phyloP scores from a whole-genome alignment of 2,797 vertebrate species.

The Poecilia gillii region DNA sequence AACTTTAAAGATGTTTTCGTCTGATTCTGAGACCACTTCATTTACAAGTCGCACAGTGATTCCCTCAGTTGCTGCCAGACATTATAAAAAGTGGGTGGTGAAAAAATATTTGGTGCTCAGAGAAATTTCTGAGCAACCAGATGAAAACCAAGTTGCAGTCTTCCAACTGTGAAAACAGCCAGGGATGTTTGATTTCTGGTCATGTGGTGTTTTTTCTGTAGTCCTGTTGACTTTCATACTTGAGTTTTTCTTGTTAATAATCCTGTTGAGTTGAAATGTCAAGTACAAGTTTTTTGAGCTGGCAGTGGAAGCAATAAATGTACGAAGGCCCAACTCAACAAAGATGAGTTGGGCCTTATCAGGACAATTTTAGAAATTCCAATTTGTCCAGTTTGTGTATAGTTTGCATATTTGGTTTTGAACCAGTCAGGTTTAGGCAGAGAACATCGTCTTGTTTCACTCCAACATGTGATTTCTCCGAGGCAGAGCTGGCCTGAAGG shows the following conservation, averaged over 20 bases:
- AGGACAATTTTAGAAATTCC: background rate
- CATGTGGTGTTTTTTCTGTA: background rate
- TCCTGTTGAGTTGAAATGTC: background rate
- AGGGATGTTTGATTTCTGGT: background rate
- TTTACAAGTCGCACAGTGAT: background rate
- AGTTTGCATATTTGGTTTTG: background rate
- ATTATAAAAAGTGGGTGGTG: background rate
- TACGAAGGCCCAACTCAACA: background rate
- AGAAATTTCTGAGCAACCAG: background rate
- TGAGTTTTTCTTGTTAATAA: background rate
- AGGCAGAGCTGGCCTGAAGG: conserved; percentile 89
- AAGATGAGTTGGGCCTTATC: background rate
- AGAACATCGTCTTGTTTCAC: background rate
- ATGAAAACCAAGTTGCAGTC: background rate
- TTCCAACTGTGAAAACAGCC: background rate
- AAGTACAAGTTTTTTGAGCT: background rate
- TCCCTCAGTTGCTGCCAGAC: background rate
- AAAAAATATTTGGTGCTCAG: background rate
- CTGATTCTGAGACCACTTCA: background rate
- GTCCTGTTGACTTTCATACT: background rate
- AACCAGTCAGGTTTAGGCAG: background rate
- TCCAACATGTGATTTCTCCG: background rate
- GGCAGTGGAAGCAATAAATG: background rate
- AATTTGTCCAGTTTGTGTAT: background rate
- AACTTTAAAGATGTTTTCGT: background rate